Evolutionary conservation across 2,888 invertebrate genomes (phyloP), one percentile per base, ranked within the genome.

Genomic region (Ormyrus nitidulus): DNA sequence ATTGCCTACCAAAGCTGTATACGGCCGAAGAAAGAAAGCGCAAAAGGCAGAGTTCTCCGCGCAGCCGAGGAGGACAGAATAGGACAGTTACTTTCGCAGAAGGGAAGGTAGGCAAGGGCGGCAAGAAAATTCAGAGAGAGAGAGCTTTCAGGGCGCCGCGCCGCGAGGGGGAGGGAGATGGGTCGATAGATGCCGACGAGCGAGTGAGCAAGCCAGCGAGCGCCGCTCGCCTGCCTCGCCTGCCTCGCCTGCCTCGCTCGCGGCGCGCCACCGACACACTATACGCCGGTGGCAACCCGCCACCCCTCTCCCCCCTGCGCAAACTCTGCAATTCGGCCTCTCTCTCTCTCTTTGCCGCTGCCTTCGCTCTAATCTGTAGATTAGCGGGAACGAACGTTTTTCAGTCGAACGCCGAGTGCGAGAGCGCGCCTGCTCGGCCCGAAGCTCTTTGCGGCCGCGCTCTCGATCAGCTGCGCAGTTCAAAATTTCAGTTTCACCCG

Each of bases 171-270:
- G 85, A 19, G 53, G 53, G 84, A 84, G 85, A 85, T 88, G 86
- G 89, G 89, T 89, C 89, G 88, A 89, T 89, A 89, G 86, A 87
- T 86, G 89, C 86, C 88, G 85, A 86, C 87, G 86, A 46, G 51
- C 53, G 69, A 64, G 46, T 3, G 48, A 48, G 46, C 2, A 51
- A 49, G 49, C 9, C n/a, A 65, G 66, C 11, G 62, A 71, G 56
- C 51, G 48, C n/a, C n/a, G 61, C 59, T 53, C 69, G 68, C 69
- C 76, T 44, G 19, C 8, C 34, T 48, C 49, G 51, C 5, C 13
- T 13, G 62, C 54, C 69, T 10, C 51, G 7, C 69, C 68, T 34
- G 19, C 8, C 34, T 48, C 49, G 65, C 5, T 51, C 13, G n/a
- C 51, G 13, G 48, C 7, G 9, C 68, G 19, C 10, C 34, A 34